Base-by-base conservation (phyloP, 2,888 invertebrate species). In the Seira ritae region DNA sequence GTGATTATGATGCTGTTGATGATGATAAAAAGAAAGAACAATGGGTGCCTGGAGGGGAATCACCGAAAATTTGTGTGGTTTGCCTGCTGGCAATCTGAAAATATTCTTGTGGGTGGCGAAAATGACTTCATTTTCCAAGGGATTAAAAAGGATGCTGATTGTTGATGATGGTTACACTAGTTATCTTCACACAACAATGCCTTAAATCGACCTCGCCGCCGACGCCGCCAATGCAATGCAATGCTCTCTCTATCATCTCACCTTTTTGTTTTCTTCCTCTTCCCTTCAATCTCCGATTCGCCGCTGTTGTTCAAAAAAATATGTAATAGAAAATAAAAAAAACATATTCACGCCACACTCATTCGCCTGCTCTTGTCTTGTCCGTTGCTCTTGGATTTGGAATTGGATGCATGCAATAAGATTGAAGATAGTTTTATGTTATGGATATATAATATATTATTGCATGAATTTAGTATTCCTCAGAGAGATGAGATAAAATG, bases 1-100 rank as follows among this genome's bases (percentile, higher is more conserved):
- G 6, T 12, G 6, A 42, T 42, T 42, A 42, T 42, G 42, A 42
- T 42, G 42, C 6, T 42, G 42, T 8, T 6, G 42, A n/a, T n/a
- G 77, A 72, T 77, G 82, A 81, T 86, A 87, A 86, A 86, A 87
- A 85, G 72, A 84, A 82, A 85, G 86, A 88, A 88, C 88, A 88
- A 88, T 88, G 88, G 86, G 86, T 80, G 85, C 86, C 88, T 87
- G 62, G 80, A 87, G 88, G 88, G 87, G 80, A 84, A 87, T 86
- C 77, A 87, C 87, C 86, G 86, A 88, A n/a, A 88, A 87, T 87
- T 86, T 88, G 88, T 88, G 88, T 88, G 88, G 88, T 88, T 88
- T 88, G 86, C 87, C 88, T 87, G 84, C 86, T 85, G 87, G 87
- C 86, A 74, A 84, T 80, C 81, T 85, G 79, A 85, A 60, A 87